Percentiles rank a stretch among this genome's conserved stretches.
These are phyloP conservation scores for Hirtodrosophila alboralis DNA, from an alignment of 2,888 invertebrate genomes.

Conservation along the genomic window DNA sequence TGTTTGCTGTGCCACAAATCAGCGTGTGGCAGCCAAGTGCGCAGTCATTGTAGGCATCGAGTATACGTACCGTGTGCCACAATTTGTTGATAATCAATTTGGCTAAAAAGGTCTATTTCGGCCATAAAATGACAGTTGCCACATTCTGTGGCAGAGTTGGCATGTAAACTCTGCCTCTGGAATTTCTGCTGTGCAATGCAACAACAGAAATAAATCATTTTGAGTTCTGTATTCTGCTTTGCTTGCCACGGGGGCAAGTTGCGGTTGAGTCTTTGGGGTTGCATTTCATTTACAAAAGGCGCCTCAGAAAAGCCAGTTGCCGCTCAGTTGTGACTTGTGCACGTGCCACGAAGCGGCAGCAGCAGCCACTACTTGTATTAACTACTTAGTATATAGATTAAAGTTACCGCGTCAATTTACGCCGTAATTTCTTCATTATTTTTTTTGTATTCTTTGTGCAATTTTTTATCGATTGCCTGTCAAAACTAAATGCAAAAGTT, in stretches of 20 bases:
- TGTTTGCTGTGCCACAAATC: conserved; percentile 14
- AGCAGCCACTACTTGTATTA: conserved; percentile 7
- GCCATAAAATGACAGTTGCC: conserved; percentile 60
- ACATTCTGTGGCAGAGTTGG: conserved; percentile 58
- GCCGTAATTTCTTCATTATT: no score
- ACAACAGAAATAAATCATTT: conserved; percentile 67
- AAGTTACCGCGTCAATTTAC: conserved; percentile 33
- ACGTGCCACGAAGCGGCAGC: conserved; percentile 51
- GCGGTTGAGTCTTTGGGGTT: conserved; percentile 43
- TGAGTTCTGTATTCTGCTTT: neutral
- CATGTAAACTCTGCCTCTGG: conserved; percentile 61
- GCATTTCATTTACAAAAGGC: conserved; percentile 33
- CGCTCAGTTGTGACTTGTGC: conserved; percentile 59
- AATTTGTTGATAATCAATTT: conserved; percentile 76
- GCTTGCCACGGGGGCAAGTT: conserved; percentile 42
- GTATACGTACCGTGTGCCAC: conserved; percentile 35
- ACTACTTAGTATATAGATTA: conserved; percentile 34
- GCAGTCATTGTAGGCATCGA: conserved; percentile 49
- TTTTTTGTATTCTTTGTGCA: conserved; percentile 31
- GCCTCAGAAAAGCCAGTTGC: conserved; percentile 37
- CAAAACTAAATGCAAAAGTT: conserved; percentile 51
- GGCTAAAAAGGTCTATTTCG: conserved; percentile 26
- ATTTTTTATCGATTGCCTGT: conserved; percentile 71
- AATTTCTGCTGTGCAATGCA: conserved; percentile 59
- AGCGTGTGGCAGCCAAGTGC: conserved; percentile 53